Percentiles rank a stretch among this genome's conserved stretches.
phyloP scores from a whole-genome alignment of 2,797 vertebrate species.

The Lacerta agilis region DNA sequence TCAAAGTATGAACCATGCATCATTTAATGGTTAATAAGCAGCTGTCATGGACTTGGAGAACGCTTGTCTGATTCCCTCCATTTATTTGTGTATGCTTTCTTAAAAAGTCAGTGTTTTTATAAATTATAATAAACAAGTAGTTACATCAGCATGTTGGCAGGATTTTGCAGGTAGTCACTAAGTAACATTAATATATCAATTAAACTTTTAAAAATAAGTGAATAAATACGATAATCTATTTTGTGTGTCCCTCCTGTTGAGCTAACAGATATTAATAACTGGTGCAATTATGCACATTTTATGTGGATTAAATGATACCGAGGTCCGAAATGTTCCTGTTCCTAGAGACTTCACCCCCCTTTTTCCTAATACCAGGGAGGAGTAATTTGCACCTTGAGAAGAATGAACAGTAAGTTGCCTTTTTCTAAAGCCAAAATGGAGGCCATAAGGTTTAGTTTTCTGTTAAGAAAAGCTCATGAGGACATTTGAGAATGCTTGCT shows the following conservation, averaged over 20 bases:
- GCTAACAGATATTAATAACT: neutral
- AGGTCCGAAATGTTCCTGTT: neutral
- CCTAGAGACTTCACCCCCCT: neutral
- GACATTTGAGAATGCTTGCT: neutral
- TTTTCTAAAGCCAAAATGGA: neutral
- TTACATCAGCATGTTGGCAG: neutral
- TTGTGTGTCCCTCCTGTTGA: neutral
- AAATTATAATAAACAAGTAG: conserved; percentile 1
- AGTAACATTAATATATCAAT: neutral
- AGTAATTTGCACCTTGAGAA: neutral
- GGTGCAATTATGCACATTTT: neutral
- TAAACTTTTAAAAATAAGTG: neutral
- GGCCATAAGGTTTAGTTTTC: neutral
- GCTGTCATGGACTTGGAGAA: neutral
- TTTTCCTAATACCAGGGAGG: neutral
- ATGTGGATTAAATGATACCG: neutral
- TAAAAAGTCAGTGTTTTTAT: neutral
- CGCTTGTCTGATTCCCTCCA: neutral
- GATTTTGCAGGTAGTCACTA: neutral
- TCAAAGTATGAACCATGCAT: neutral
- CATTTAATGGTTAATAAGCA: neutral
- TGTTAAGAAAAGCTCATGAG: neutral
- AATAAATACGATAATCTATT: neutral
- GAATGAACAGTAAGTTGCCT: neutral
- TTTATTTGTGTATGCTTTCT: neutral